phyloP scores from a whole-genome alignment of 2,113 vertebrate species.

The western clawed frog (Xenopus tropicalis) region DNA sequence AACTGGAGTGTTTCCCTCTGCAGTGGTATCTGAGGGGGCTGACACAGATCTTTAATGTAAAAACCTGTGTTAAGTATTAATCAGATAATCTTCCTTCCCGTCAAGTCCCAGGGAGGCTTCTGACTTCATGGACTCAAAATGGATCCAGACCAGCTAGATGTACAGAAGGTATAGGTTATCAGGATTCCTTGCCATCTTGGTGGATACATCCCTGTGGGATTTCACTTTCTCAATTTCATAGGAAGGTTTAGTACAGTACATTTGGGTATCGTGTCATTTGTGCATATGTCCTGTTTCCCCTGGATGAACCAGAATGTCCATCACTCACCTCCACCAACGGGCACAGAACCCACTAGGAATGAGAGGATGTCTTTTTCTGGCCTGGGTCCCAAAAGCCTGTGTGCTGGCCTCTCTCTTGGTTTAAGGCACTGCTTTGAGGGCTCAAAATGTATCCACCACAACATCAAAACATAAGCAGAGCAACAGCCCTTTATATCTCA shows the following conservation, averaged over 20 bases:
- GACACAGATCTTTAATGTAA: conserved; percentile 84
- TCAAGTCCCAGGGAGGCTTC: conserved; percentile 66
- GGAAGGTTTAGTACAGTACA: conserved; percentile 65
- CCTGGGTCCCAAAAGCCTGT: background rate
- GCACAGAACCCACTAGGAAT: conserved; percentile 1
- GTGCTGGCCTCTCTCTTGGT: conserved; percentile 33
- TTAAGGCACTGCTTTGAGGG: conserved; percentile 74
- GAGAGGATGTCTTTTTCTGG: background rate
- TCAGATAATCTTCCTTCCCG: conserved; percentile 56
- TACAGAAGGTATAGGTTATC: conserved; percentile 59
- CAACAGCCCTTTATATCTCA: conserved; percentile 18
- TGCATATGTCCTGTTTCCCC: conserved; percentile 66
- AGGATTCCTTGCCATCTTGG: conserved; percentile 6
- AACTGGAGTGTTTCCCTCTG: conserved; percentile 13
- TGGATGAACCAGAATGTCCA: conserved; percentile 30
- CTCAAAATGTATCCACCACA: conserved; percentile 22
- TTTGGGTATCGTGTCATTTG: conserved; percentile 78
- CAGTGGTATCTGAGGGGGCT: conserved; percentile 23
- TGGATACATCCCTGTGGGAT: conserved; percentile 5
- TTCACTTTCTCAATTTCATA: conserved; percentile 52
- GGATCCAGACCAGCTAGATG: conserved; percentile 97
- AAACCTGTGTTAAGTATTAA: conserved; percentile 74
- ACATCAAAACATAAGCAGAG: background rate
- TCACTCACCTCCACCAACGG: background rate
- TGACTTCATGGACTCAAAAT: conserved; percentile 46